Evolutionary conservation across 37 sponge, comb jelly and placozoan species (phyloP), one percentile per base, ranked within the genome.

Genomic region (Chondrosia reniformis): DNA sequence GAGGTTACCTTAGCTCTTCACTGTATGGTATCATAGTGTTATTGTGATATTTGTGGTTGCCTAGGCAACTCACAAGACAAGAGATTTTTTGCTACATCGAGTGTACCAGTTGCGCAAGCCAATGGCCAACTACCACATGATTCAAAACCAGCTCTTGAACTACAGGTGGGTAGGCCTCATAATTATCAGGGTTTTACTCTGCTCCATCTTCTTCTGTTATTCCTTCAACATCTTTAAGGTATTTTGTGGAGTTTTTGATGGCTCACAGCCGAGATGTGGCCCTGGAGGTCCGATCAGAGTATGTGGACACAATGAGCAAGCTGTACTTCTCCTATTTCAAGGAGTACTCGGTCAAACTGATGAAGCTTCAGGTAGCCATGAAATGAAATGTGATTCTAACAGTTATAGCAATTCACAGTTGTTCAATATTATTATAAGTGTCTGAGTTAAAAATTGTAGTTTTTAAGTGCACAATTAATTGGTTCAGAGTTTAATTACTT

Each of bases 101-200:
- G 76, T 98, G n/a, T 85, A 84, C 75, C 91, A 86, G 77, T 92
- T 89, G 41, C 73, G 96, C 39, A 89, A 89, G 52, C 99, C 99
- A 33, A 94, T 98, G 99, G 86, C 95, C 30, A 95, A 98, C 91
- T 98, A 98, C 61, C 99, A 97, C 76, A 89, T 97, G 83, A 74
- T 86, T 0, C 99, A 98, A 87, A 91, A 94, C 55, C 95, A 87
- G 57, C 80, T 98, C 28, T 80, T 95, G 32, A 94, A 88, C 54
- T 98, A 89, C 71, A 85, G 82, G 91, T 94, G 17, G n/a, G 77
- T 37, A 3, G 17, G 40, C 7, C 30, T 24, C 30, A 40, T 66
- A 40, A 37, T 36, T 66, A 40, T 66, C 39, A 19, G 67, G 32
- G 67, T 34, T 36, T 34, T 36, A 19, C 67, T 24, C 13, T 32